A percentile compares a stretch with the other conserved stretches of the same genome.
These are phyloP conservation scores for Graphium colonna DNA, from an alignment of 2,888 invertebrate genomes.

Conservation along the genomic window DNA sequence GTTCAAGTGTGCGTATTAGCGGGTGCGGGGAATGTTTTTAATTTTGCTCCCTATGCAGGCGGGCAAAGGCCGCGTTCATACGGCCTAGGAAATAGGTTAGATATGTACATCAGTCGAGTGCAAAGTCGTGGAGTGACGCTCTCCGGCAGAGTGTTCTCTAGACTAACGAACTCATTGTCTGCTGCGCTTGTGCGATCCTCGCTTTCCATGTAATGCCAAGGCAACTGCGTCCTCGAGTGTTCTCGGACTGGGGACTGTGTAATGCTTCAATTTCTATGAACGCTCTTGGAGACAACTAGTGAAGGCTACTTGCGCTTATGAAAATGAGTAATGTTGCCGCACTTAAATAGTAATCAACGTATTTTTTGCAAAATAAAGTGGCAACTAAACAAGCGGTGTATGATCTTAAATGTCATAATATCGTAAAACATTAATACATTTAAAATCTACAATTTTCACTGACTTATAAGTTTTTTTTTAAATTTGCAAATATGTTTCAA, in stretches of 20 bases:
- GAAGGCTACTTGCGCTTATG: background rate
- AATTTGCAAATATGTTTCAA: too few relatives aligned
- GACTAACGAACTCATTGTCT: conserved; percentile 73
- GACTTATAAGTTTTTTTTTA: too few relatives aligned
- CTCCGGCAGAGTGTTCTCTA: conserved; percentile 54
- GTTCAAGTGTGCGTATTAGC: conserved; percentile 11
- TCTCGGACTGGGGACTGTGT: conserved; percentile 16
- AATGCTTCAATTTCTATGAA: conserved; percentile 11
- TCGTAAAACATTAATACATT: too few relatives aligned
- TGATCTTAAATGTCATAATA: too few relatives aligned
- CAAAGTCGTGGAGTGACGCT: conserved; percentile 56
- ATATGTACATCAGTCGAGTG: conserved; percentile 9
- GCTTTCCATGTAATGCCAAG: conserved; percentile 24
- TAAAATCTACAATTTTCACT: too few relatives aligned
- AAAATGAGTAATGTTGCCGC: background rate
- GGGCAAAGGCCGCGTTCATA: conserved; percentile 1
- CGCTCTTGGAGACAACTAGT: background rate
- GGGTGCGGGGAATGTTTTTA: conserved; percentile 2
- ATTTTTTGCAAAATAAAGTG: too few relatives aligned
- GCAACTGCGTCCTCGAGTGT: conserved; percentile 10
- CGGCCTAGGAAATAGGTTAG: conserved; percentile 12
- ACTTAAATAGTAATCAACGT: too few relatives aligned
- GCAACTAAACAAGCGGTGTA: too few relatives aligned
- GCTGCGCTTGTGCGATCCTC: conserved; percentile 28
- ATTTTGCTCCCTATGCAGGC: conserved; percentile 12